Conservation (phyloP, 2,888 invertebrate species). For the Baronia brevicornis region DNA sequence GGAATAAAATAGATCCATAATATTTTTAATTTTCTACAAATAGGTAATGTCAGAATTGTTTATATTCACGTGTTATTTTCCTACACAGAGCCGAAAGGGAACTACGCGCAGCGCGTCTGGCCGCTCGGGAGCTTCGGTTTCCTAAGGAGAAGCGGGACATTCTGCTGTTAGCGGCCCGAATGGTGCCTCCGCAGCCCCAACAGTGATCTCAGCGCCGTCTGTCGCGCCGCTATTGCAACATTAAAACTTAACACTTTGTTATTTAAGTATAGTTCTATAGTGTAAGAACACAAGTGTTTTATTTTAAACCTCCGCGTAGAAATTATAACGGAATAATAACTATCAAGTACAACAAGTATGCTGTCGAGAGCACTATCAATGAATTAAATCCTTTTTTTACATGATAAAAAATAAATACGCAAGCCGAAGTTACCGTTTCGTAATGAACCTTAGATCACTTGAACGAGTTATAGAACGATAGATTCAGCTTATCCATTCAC, state of each 20-base stretch:
- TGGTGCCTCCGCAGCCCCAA: constrained; percentile 70
- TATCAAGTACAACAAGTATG: not conserved
- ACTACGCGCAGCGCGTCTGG: constrained; percentile 87
- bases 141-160: constrained; percentile 98
- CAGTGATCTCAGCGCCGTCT: constrained; percentile 58
- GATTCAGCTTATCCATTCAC: too few species aligned
- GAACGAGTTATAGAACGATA: too few species aligned
- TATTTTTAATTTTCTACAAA: too few species aligned
- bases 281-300: constrained; percentile 47
- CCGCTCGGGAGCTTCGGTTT: constrained; percentile 92
- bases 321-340: not conserved
- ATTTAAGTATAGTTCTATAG: constrained; percentile 61
- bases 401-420: too few species aligned
- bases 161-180: constrained; percentile 92
- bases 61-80: too few species aligned
- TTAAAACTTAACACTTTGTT: constrained; percentile 41
- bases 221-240: constrained; percentile 30
- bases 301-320: constrained; percentile 26
- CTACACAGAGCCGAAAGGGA: constrained; percentile 84
- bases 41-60: too few species aligned
- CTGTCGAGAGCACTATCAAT: not conserved
- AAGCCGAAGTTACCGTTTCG: too few species aligned
- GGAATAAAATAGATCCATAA: too few species aligned
- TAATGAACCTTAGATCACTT: too few species aligned
- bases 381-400: too few species aligned